phyloP scores from a whole-genome alignment of 2,113 vertebrate species.

The Crotalus horridus region DNA sequence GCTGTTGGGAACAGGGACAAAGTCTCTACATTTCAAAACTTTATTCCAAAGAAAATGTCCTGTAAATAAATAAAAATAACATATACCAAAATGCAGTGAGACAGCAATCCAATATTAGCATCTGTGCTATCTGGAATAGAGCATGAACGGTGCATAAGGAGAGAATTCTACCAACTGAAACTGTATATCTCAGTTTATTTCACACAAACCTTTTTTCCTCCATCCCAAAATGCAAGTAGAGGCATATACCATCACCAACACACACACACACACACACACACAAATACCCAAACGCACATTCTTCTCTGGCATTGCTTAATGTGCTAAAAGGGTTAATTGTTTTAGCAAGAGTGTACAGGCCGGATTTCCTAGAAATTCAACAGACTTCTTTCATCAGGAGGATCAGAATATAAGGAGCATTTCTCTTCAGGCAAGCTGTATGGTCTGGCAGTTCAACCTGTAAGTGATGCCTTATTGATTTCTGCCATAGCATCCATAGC shows the following conservation, averaged over 20 bases:
- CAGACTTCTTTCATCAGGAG: conserved; percentile 64
- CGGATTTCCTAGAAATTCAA: conserved; percentile 61
- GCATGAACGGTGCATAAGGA: not conserved
- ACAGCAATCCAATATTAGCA: not conserved
- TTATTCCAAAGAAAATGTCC: not conserved
- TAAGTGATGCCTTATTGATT: conserved; percentile 73
- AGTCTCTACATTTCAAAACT: not conserved
- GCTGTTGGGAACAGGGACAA: not conserved
- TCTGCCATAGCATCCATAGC: conserved; percentile 68
- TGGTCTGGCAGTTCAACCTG: conserved; percentile 68
- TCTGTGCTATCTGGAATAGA: not conserved
- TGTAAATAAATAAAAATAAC: not conserved
- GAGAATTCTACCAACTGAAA: not conserved
- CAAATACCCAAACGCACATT: not conserved
- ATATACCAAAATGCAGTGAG: not conserved
- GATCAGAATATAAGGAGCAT: conserved; percentile 56
- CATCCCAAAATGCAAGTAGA: not conserved
- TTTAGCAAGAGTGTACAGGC: conserved; percentile 22
- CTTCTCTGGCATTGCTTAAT: conserved; percentile 17
- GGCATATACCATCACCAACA: not conserved
- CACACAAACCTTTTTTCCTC: not conserved
- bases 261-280: not conserved
- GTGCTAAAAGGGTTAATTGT: conserved; percentile 60
- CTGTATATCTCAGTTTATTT: conserved; percentile 11
- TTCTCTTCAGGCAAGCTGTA: conserved; percentile 70